Evolutionary conservation across 2,113 vertebrate genomes (phyloP), one percentile per base, ranked within the genome.

Genomic region (Tringa solitaria): DNA sequence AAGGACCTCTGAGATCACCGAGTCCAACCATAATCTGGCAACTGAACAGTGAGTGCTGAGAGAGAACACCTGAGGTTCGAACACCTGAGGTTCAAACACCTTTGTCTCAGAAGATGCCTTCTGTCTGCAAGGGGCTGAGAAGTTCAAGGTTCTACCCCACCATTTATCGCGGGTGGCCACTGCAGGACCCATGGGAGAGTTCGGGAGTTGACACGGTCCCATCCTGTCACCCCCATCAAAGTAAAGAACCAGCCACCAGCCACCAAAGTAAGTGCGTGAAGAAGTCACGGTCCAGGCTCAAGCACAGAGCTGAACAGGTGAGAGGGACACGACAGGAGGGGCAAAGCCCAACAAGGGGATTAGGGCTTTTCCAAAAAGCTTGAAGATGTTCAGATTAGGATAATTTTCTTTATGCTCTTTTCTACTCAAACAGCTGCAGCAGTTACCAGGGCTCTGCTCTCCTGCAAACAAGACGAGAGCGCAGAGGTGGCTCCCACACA

Each of bases 151-250:
- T 33, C 46, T 39, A 43, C 0, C 4, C 41, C 20, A 24, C 8
- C 12, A 9, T 6, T 39, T 1, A 17, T 5, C 21, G 21, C 15
- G 63, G 0, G 1, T 28, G 64, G 57, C 33, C 57, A 56, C 14
- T 35, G 48, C n/a, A 65, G 18, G 15, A 67, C 18, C 28, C 53
- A 33, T 0, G 3, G 8, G 9, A 57, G 48, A 64, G 28, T 45
- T 63, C 18, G 20, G 37, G 23, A 48, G 24, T 9, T 48, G 27
- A 15, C n/a, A 12, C 2, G 14, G 60, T 24, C 57, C 27, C 48
- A 75, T 37, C n/a, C 80, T 9, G 9, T 81, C 48, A 21, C 14
- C 20, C 23, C 28, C 22, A 22, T 76, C n/a, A 43, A 67, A 46
- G 20, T 20, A 73, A 75, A 81, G n/a, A 14, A 73, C 9, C 26